phyloP scores from a whole-genome alignment of 2,888 invertebrate genomes.

The Argynnis bischoffii region DNA sequence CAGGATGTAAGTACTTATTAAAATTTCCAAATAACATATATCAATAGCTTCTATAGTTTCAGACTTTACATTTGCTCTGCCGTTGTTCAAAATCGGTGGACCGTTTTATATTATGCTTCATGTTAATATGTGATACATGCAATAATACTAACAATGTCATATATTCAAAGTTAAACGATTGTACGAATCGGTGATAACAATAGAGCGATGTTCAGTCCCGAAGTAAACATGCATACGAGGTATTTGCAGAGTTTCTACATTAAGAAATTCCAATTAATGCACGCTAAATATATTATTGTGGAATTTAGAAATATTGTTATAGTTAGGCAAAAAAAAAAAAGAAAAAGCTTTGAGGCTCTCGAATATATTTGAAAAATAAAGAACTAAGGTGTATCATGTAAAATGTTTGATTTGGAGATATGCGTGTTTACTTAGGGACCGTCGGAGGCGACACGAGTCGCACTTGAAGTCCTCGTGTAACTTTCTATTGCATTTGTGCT shows the following conservation, averaged over 20 bases:
- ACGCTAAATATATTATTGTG: too few relatives aligned
- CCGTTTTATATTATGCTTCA: background rate
- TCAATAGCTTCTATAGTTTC: slow-evolving; percentile 35
- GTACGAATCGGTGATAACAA: background rate
- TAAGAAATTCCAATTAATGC: too few relatives aligned
- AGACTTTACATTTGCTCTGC: slow-evolving; percentile 32
- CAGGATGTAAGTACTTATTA: slow-evolving; percentile 32
- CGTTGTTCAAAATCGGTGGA: slow-evolving; percentile 30
- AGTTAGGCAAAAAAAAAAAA: too few relatives aligned
- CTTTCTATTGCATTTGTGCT: slow-evolving; percentile 48
- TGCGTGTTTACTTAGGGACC: background rate
- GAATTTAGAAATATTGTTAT: too few relatives aligned
- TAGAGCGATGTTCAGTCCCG: background rate
- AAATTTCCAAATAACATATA: slow-evolving; percentile 17
- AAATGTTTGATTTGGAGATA: background rate
- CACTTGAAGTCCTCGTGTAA: background rate
- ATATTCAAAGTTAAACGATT: background rate
- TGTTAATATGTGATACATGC: slow-evolving; percentile 13
- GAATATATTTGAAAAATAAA: too few relatives aligned
- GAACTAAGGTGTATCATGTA: too few relatives aligned
- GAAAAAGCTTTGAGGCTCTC: too few relatives aligned
- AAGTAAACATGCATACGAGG: slow-evolving; percentile 7
- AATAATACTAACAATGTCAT: slow-evolving; percentile 16
- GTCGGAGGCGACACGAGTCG: background rate
- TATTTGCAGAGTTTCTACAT: background rate